Conservation (phyloP, 1,140 invertebrate species). For the Helicoverpa armigera region DNA sequence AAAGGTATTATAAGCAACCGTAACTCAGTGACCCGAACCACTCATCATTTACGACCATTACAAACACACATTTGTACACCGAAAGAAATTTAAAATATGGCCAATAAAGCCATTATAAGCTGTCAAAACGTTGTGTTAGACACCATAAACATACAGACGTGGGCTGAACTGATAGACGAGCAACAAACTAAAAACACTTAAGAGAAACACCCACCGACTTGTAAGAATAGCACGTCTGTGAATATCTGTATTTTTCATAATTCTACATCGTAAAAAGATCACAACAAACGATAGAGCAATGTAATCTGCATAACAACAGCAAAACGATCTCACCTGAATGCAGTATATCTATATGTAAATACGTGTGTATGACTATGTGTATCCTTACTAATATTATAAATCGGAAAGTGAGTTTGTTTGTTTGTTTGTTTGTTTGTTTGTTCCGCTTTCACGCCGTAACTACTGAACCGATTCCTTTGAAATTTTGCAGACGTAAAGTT, state of each 20-base stretch:
- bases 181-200: conserved; percentile 10
- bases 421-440: too few species aligned
- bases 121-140: conserved; percentile 32
- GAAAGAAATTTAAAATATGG: conserved; percentile 10
- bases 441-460: too few species aligned
- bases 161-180: conserved; percentile 5
- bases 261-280: conserved; percentile 24
- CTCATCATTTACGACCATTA: conserved; percentile 20
- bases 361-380: conserved; percentile 36
- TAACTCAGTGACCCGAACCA: background rate
- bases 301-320: conserved; percentile 35
- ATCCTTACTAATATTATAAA: too few species aligned
- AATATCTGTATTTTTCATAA: conserved; percentile 15
- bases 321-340: conserved; percentile 1
- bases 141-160: conserved; percentile 5
- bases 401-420: too few species aligned
- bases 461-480: too few species aligned
- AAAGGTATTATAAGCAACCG: too few species aligned
- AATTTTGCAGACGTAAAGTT: too few species aligned
- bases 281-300: conserved; percentile 26
- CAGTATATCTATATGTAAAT: conserved; percentile 12
- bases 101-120: conserved; percentile 31
- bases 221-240: conserved; percentile 13
- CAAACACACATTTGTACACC: conserved; percentile 24
- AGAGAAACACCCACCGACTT: background rate